Evolutionary conservation across 2,113 vertebrate genomes (phyloP), one percentile per base, ranked within the genome.

Genomic region (Protomyctophum bolini): DNA sequence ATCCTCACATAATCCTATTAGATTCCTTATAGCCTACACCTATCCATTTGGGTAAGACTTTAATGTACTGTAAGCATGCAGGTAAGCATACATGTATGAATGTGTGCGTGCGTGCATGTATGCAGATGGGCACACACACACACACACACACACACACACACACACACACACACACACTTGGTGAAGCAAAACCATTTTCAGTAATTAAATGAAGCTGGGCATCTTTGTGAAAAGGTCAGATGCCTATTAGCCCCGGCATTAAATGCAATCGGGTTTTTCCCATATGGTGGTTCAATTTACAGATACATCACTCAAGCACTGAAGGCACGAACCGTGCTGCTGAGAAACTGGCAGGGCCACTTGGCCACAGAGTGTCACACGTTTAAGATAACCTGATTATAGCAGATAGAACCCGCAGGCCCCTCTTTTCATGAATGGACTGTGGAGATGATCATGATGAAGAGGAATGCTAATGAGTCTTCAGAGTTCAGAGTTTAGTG

Each of bases 401-500:
- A 81, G 71, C 45, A 72, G 79, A 87, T 79, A 61, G 73, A 83
- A 80, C 71, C 55, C 57, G 75, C 46, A 46, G 58, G 68, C 71
- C 70, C 54, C 63, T 63, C 76, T 85, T 70, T 73, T 75, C 68
- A 76, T 69, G 81, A 86, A 85, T 63, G 77, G 62, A 49, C 71
- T 14, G 59, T 63, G 51, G 62, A 70, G 70, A 77, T 62, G 51
- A 72, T 21, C 74, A 78, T 58, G 72, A 72, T 29, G 9, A 29
- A 8, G 74, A 63, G 70, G 86, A 88, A 88, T 89, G 70, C 72
- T 77, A 91, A 91, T 80, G 84, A 86, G 66, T n/a, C 72, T 55
- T 75, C 66, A 4, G 29, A 52, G 65, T 57, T 75, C 46, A 15
- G 79, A 8, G 51, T 57, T 45, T 28, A 33, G 12, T 10, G 2